Evolutionary conservation across 2,797 vertebrate genomes (phyloP).

Genomic region (Taeniopygia guttata): DNA sequence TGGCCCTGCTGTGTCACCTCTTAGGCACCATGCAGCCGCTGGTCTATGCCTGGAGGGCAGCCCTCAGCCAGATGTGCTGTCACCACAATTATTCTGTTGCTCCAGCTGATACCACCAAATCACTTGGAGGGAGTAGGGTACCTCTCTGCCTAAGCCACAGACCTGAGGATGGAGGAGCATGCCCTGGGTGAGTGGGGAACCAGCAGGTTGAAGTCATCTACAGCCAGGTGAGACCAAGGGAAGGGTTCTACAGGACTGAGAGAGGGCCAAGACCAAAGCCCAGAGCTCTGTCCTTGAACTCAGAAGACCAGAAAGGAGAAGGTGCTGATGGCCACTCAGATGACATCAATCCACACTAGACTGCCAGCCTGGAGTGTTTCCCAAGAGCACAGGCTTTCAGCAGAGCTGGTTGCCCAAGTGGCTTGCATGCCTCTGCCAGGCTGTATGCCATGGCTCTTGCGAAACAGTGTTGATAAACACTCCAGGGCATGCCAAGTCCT

Average conservation of each 20-base stretch:
- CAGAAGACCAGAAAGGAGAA: neutral
- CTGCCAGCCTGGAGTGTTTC: neutral
- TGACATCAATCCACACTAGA: rapidly evolving
- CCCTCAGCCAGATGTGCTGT: neutral
- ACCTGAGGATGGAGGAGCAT: neutral
- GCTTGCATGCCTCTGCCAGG: neutral
- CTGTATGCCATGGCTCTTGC: constrained; percentile 2
- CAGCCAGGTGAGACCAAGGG: neutral
- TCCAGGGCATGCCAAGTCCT: constrained; percentile 18
- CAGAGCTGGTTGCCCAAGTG: neutral
- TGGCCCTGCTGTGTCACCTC: neutral
- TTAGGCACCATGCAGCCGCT: rapidly evolving
- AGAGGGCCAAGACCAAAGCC: neutral
- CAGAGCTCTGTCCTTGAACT: neutral
- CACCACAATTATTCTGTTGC: neutral
- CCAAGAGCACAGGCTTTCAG: neutral
- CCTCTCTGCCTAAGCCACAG: neutral
- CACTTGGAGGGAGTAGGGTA: neutral
- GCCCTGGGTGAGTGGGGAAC: neutral
- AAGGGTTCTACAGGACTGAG: neutral
- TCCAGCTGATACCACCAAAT: neutral
- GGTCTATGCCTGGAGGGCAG: neutral
- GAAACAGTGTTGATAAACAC: constrained; percentile 48
- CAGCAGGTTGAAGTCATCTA: neutral
- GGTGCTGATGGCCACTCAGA: neutral